Percentiles rank a stretch among this genome's conserved stretches.
Evolutionary conservation across 2,888 invertebrate species (phyloP).

Genomic region (Pegoplata infirma): DNA sequence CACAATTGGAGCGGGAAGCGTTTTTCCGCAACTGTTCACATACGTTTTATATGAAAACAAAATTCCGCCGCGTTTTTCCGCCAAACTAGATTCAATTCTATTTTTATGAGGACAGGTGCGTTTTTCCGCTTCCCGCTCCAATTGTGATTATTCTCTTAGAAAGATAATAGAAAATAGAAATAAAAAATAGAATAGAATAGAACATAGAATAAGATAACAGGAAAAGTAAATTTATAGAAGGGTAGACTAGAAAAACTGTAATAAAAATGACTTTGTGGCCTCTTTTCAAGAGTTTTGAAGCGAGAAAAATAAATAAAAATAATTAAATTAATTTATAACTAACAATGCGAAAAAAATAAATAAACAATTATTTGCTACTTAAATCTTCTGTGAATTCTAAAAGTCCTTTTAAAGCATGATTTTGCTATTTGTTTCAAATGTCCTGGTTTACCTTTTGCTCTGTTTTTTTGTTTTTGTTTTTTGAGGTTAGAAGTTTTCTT

Average conservation of each 20-base stretch:
- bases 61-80: too few relatives aligned
- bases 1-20: too few relatives aligned
- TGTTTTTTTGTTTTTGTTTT: too few relatives aligned
- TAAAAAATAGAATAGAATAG: slow-evolving; percentile 21
- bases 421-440: slow-evolving; percentile 21
- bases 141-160: too few relatives aligned
- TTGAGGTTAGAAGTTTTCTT: slow-evolving; percentile 36
- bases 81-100: too few relatives aligned
- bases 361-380: slow-evolving; percentile 40
- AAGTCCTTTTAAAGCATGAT: slow-evolving; percentile 26
- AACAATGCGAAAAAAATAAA: slow-evolving; percentile 37
- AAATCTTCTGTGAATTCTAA: slow-evolving; percentile 28
- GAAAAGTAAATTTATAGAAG: slow-evolving; percentile 6
- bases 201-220: slow-evolving; percentile 8
- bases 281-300: slow-evolving; percentile 37
- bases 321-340: slow-evolving; percentile 45
- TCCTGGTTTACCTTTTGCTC: slow-evolving; percentile 33
- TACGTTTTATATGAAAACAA: too few relatives aligned
- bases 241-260: slow-evolving; percentile 52
- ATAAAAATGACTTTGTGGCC: slow-evolving; percentile 45
- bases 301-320: slow-evolving; percentile 39
- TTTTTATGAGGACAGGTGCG: too few relatives aligned
- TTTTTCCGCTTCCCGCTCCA: too few relatives aligned
- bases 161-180: slow-evolving; percentile 23
- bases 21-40: too few relatives aligned